phyloP scores from a whole-genome alignment of 2,888 invertebrate species.

The Stenodera caucasica region DNA sequence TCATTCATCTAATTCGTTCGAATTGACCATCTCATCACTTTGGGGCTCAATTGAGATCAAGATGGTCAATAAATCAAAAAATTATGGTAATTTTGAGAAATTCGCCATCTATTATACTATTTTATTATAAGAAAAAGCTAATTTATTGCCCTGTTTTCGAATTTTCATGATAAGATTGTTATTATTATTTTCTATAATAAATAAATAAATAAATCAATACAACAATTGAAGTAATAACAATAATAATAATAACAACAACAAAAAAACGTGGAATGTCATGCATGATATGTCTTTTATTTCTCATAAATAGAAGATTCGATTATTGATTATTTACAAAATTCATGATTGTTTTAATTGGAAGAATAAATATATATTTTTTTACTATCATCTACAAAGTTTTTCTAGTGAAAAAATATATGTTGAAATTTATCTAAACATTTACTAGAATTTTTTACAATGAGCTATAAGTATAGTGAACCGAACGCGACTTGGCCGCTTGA shows the following conservation, averaged over 20 bases:
- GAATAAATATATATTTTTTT: conserved; percentile 24
- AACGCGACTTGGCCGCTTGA: too few species aligned
- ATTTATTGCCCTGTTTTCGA: conserved; percentile 42
- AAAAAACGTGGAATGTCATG: conserved; percentile 29
- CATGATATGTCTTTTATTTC: conserved; percentile 30
- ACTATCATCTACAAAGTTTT: conserved; percentile 12
- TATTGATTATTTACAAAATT: conserved; percentile 22
- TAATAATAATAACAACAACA: conserved; percentile 15
- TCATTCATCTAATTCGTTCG: not conserved
- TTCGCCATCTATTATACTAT: not conserved
- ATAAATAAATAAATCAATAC: conserved; percentile 20
- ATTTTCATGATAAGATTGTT: conserved; percentile 32
- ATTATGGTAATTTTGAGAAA: conserved; percentile 5
- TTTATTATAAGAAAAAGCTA: conserved; percentile 11
- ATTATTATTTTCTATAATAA: conserved; percentile 35
- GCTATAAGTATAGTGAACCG: too few species aligned
- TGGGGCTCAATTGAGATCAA: not conserved
- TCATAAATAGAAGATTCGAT: conserved; percentile 21
- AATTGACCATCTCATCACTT: not conserved
- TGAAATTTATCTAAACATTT: conserved; percentile 15
- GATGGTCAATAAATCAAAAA: not conserved
- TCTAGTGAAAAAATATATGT: conserved; percentile 30
- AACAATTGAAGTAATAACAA: conserved; percentile 12
- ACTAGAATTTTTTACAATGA: not conserved
- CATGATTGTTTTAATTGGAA: conserved; percentile 28